Evolutionary conservation across 2,797 vertebrate species (phyloP).

Genomic region (Hypotaenidia okinawae): DNA sequence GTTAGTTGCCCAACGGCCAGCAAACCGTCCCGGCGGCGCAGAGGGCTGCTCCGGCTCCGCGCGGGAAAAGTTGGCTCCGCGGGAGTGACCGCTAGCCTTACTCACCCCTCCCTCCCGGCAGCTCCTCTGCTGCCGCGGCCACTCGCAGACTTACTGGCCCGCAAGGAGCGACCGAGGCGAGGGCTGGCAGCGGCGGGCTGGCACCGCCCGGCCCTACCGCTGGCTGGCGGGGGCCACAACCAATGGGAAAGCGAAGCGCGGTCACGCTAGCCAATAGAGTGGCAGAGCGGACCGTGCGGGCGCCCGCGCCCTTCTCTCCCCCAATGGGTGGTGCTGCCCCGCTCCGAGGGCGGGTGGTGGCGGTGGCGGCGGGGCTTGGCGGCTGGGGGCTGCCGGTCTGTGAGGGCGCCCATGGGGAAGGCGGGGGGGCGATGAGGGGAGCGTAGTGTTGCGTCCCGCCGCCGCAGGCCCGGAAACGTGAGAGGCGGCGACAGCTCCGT

Average conservation of each 20-base stretch:
- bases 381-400: neutral
- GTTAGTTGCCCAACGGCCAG: neutral
- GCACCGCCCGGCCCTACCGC: neutral
- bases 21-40: neutral
- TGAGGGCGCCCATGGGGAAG: neutral
- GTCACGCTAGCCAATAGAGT: neutral
- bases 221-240: neutral
- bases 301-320: neutral
- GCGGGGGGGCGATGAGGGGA: no score
- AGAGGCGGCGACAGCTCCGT: neutral
- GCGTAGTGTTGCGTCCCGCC: fast-evolving
- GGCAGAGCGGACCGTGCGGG: neutral
- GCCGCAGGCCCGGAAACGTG: neutral
- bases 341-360: neutral
- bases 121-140: conserved; percentile 31
- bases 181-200: no score
- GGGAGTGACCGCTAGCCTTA: neutral
- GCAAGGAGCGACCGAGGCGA: neutral
- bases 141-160: conserved; percentile 56
- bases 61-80: conserved; percentile 3
- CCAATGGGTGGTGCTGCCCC: neutral
- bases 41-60: neutral
- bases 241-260: neutral
- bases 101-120: conserved; percentile 15
- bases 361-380: neutral